Percentiles rank a stretch among this genome's conserved stretches.
Conservation (phyloP, 2,797 vertebrate species). For the Epinephelus coioides region DNA sequence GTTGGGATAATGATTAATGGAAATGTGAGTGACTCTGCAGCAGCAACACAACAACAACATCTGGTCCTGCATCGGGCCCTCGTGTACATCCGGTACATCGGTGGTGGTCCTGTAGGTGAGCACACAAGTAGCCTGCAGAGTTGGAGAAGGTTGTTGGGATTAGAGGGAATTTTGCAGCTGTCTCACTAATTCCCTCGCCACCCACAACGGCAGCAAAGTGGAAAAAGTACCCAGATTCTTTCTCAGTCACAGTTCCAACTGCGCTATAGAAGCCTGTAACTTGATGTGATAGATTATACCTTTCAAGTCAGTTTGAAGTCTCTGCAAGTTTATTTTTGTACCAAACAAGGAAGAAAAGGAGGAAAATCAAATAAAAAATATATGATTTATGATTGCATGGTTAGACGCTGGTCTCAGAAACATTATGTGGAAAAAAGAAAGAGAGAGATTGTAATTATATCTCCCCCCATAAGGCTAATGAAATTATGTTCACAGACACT, state of each 20-base stretch:
- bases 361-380: neutral
- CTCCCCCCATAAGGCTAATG: neutral
- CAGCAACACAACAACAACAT: constrained; percentile 61
- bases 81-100: constrained; percentile 16
- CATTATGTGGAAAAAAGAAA: neutral
- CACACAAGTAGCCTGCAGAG: constrained; percentile 8
- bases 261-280: neutral
- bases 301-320: neutral
- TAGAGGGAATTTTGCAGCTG: neutral
- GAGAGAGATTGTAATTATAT: neutral
- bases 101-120: constrained; percentile 23
- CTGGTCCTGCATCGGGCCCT: constrained; percentile 44
- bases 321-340: neutral
- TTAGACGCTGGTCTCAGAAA: neutral
- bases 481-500: neutral
- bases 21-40: constrained; percentile 48
- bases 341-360: neutral
- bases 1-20: constrained; percentile 55
- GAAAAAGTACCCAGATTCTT: neutral
- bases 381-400: neutral
- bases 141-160: neutral
- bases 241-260: neutral
- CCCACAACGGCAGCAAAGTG: neutral
- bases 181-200: neutral
- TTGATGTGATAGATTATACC: neutral